These are phyloP conservation scores for Okamejei kenojei DNA, from an alignment of 2,797 vertebrate genomes.

Conservation along the genomic window DNA sequence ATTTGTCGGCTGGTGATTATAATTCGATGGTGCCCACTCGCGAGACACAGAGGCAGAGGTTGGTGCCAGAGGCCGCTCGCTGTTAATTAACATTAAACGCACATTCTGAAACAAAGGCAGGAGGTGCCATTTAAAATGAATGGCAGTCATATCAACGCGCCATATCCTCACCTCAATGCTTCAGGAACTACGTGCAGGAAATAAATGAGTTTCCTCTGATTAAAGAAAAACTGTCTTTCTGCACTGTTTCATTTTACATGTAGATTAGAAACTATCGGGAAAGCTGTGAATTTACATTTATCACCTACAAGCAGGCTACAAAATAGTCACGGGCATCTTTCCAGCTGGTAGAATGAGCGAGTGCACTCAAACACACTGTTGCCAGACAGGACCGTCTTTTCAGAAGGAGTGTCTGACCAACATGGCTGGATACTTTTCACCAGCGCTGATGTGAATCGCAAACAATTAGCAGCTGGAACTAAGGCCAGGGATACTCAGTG, in stretches of 20 bases:
- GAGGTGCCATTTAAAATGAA: not conserved
- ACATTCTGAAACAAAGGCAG: not conserved
- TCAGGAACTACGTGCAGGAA: not conserved
- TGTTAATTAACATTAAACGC: not conserved
- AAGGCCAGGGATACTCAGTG: not conserved
- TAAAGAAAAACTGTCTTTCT: not conserved
- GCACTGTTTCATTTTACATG: not conserved
- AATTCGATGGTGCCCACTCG: not conserved
- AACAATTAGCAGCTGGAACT: not conserved
- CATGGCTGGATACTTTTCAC: not conserved
- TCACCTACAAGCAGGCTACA: not conserved
- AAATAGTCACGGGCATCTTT: not conserved
- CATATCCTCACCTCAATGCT: not conserved
- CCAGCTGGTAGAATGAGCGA: not conserved
- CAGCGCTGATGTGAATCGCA: not conserved
- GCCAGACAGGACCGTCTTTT: not conserved
- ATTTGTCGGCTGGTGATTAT: not conserved
- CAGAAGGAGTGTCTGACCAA: not conserved
- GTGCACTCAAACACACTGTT: not conserved
- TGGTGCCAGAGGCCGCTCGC: not conserved
- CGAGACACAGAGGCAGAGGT: not conserved
- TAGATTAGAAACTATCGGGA: not conserved
- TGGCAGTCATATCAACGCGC: not conserved
- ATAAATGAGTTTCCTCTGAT: not conserved
- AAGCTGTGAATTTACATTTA: conserved; percentile 23